phyloP scores from a whole-genome alignment of 1,140 invertebrate genomes.

The Drosophila ananassae region DNA sequence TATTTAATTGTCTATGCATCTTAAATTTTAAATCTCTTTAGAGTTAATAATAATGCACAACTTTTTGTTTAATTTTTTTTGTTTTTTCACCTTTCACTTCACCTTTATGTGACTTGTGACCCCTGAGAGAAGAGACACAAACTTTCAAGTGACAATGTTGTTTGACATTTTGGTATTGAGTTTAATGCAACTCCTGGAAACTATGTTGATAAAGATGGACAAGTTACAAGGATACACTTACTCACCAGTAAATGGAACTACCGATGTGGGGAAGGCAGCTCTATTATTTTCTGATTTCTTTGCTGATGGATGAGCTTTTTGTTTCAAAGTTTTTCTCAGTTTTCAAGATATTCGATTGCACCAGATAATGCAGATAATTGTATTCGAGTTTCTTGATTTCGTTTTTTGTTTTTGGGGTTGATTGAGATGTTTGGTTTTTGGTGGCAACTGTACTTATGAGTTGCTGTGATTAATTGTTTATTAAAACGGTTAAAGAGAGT shows the following conservation, averaged over 20 bases:
- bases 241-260: conserved; percentile 19
- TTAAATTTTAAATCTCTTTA: background rate
- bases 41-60: background rate
- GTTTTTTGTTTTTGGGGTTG: conserved; percentile 15
- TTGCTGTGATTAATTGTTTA: conserved; percentile 29
- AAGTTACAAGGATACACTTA: conserved; percentile 22
- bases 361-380: conserved; percentile 26
- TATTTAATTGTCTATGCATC: background rate
- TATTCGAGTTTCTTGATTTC: conserved; percentile 14
- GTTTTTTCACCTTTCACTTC: background rate
- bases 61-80: background rate
- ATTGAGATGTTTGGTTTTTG: conserved; percentile 37
- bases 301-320: conserved; percentile 22
- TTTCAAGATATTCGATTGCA: conserved; percentile 1
- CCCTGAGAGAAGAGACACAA: background rate
- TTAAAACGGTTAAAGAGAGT: background rate
- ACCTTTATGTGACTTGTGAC: conserved; percentile 9
- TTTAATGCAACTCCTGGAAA: background rate
- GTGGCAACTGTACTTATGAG: conserved; percentile 45
- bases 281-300: background rate
- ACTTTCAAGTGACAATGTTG: conserved; percentile 5
- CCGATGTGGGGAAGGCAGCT: background rate
- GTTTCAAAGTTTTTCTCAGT: conserved; percentile 19
- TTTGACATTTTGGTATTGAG: background rate
- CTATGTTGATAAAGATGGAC: conserved; percentile 31